These are phyloP conservation scores for Pachypsylla venusta DNA, from an alignment of 1,140 invertebrate genomes.

Conservation along the genomic window DNA sequence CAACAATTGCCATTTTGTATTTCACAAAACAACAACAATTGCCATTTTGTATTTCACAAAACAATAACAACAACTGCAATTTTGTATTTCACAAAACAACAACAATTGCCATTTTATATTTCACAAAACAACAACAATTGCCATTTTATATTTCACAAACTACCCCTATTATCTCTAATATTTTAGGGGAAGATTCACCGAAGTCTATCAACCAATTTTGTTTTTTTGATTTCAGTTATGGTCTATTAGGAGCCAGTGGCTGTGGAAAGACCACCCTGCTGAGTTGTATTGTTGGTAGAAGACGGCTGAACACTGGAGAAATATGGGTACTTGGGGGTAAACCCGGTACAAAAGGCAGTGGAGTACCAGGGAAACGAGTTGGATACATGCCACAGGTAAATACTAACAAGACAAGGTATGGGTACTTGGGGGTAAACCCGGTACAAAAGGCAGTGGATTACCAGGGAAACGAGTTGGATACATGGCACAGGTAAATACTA, in stretches of 20 bases:
- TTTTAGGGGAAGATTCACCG: too few species aligned
- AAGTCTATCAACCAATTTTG: too few species aligned
- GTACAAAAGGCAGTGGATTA: conserved; percentile 52
- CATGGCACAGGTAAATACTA: conserved; percentile 40
- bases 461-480: conserved; percentile 65
- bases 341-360: conserved; percentile 52
- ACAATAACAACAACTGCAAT: too few species aligned
- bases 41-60: too few species aligned
- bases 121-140: too few species aligned
- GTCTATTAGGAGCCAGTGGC: conserved; percentile 69
- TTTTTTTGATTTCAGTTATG: conserved; percentile 47
- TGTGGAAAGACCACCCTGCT: conserved; percentile 74
- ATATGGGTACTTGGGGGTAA: conserved; percentile 73
- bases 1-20: too few species aligned
- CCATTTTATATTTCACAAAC: too few species aligned
- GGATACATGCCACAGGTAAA: conserved; percentile 42
- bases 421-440: conserved; percentile 71
- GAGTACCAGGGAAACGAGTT: conserved; percentile 72
- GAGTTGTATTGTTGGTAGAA: conserved; percentile 70
- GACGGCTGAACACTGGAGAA: conserved; percentile 63
- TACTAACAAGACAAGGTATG: conserved; percentile 77
- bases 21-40: too few species aligned
- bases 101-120: too few species aligned
- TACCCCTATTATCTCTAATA: too few species aligned
- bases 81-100: too few species aligned